Conservation (phyloP, 2,888 invertebrate species). For the Orchesella flavescens region DNA sequence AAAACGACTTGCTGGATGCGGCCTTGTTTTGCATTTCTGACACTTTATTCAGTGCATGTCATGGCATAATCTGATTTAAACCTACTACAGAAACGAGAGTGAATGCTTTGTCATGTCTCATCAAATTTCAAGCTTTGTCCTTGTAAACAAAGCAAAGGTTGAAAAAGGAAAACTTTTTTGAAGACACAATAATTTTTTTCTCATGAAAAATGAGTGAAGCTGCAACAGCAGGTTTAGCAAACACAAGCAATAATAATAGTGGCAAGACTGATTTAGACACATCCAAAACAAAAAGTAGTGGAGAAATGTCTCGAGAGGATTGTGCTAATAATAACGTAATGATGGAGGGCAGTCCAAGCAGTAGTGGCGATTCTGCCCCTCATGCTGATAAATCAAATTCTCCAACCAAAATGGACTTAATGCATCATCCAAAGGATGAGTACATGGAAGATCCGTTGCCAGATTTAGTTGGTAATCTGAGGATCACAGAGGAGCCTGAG, state of each 20-base stretch:
- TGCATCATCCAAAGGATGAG: conserved; percentile 66
- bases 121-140: background rate
- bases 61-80: background rate
- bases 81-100: background rate
- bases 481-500: conserved; percentile 70
- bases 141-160: background rate
- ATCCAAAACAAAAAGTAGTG: background rate
- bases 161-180: background rate
- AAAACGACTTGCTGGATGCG: background rate
- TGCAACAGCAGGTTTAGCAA: background rate
- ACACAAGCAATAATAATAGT: background rate
- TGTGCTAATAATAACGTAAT: conserved; percentile 31
- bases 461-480: conserved; percentile 71
- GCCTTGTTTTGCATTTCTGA: background rate
- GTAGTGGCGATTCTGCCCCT: conserved; percentile 46
- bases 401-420: conserved; percentile 44
- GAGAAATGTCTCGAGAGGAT: conserved; percentile 17
- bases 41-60: background rate
- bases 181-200: background rate
- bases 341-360: conserved; percentile 21
- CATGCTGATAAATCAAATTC: conserved; percentile 41
- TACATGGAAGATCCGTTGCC: conserved; percentile 72
- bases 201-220: conserved; percentile 10
- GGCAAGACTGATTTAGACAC: background rate
- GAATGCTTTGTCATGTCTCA: background rate